Base-by-base conservation (phyloP, 2,888 invertebrate species). In the Ischnura elegans region DNA sequence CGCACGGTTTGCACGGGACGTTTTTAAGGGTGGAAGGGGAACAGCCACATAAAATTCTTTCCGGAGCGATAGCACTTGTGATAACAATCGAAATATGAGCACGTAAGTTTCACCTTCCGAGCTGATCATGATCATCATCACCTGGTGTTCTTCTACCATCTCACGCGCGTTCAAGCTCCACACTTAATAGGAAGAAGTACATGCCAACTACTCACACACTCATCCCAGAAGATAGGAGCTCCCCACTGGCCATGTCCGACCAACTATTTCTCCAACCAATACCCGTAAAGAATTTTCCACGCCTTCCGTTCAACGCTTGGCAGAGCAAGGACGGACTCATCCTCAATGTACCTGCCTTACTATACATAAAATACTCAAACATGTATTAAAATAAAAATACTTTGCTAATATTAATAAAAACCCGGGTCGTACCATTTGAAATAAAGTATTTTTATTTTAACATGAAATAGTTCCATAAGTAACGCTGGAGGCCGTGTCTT, bases 21-120 rank as follows among this genome's bases (percentile, higher is more conserved):
- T n/a, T 61, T n/a, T 19, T 19, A 51, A 51, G n/a, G n/a, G 10
- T 25, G 61, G 61, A n/a, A n/a, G 61, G 5, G 61, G n/a, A 19
- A 51, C n/a, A n/a, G n/a, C n/a, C 21, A n/a, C n/a, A 61, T 61
- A 61, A 61, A 61, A 61, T 61, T 61, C 61, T 61, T 61, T 61
- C n/a, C 6, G 61, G 61, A 5, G n/a, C 61, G 61, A 61, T 61
- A 61, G 61, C 61, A n/a, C n/a, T 61, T 61, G 25, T 61, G 85
- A 85, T 85, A 85, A 45, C 43, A 43, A 85, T 85, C 85, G 85
- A 45, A 42, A 85, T 43, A 85, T 85, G 85, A 85, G 85, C 85
- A 43, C 36, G 43, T 19, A 85, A 85, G 85, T 43, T 85, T 43
- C 51, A 85, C 85, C 45, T 43, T 42, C 85, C 36, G 8, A 4